phyloP scores from a whole-genome alignment of 2,113 vertebrate genomes.

The Hiodon tergisus region DNA sequence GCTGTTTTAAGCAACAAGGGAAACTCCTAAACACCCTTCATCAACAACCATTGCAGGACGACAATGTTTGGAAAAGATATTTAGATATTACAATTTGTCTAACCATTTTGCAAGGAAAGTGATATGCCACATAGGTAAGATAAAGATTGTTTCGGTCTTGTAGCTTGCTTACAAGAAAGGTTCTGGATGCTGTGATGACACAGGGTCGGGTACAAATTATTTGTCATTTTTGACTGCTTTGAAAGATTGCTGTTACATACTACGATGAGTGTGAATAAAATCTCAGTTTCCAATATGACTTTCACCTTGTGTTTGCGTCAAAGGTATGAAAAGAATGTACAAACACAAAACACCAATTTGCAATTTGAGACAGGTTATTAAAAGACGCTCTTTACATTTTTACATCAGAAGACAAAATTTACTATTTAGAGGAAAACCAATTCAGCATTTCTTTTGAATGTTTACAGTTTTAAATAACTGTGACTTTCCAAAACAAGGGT shows the following conservation, averaged over 20 bases:
- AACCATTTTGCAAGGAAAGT: background rate
- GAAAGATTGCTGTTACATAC: constrained; percentile 8
- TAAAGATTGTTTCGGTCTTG: background rate
- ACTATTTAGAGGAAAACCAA: no score
- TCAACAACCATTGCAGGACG: background rate
- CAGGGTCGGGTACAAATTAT: background rate
- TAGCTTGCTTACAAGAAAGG: background rate
- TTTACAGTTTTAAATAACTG: no score
- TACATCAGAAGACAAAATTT: no score
- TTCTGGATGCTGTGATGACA: background rate
- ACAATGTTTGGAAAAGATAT: background rate
- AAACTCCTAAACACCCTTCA: background rate
- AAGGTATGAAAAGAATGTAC: no score
- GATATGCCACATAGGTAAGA: background rate
- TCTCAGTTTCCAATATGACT: background rate
- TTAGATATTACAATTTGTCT: constrained; percentile 6
- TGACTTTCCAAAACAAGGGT: no score
- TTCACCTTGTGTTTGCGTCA: no score
- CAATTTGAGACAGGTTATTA: no score
- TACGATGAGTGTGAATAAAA: constrained; percentile 14
- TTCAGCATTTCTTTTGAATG: no score
- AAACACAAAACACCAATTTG: no score
- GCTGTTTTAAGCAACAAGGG: background rate
- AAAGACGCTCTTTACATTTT: no score
- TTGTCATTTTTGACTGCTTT: background rate